Evolutionary conservation across 1,140 invertebrate genomes (phyloP).

Genomic region (Hylaeus volcanicus): DNA sequence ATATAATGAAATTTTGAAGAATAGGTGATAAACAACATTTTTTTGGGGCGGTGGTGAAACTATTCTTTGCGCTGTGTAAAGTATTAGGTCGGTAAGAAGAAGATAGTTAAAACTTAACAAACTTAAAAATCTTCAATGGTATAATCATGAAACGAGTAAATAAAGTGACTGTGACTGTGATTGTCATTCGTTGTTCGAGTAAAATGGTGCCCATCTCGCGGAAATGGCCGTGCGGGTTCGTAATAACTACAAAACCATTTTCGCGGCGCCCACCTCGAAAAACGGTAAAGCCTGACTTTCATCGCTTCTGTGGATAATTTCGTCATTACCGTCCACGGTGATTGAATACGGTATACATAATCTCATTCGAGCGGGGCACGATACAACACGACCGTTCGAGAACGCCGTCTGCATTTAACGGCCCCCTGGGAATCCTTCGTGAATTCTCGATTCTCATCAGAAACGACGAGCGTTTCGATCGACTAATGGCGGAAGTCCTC

Average conservation of each 20-base stretch:
- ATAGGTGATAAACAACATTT: too few relatives aligned
- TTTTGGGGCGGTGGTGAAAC: too few relatives aligned
- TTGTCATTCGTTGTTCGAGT: too few relatives aligned
- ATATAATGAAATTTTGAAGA: too few relatives aligned
- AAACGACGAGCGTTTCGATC: not conserved
- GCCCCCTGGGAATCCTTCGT: not conserved
- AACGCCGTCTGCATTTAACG: not conserved
- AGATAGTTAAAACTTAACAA: too few relatives aligned
- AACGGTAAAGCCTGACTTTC: slow-evolving; percentile 53
- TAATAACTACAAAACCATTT: slow-evolving; percentile 44
- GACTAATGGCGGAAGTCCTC: not conserved
- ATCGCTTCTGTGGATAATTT: slow-evolving; percentile 46
- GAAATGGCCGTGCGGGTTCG: not conserved
- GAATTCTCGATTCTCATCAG: slow-evolving; percentile 6
- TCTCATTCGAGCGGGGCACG: slow-evolving; percentile 19
- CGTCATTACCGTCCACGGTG: slow-evolving; percentile 52
- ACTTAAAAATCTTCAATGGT: too few relatives aligned
- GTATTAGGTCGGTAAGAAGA: too few relatives aligned
- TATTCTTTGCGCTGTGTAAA: too few relatives aligned
- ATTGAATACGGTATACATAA: slow-evolving; percentile 54
- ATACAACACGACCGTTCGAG: not conserved
- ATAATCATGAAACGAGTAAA: too few relatives aligned
- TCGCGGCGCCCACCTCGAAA: slow-evolving; percentile 26
- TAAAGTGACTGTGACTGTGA: too few relatives aligned
- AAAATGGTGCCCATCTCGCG: not conserved